Conservation (phyloP, 2,113 vertebrate genomes). For the Willisornis vidua region DNA sequence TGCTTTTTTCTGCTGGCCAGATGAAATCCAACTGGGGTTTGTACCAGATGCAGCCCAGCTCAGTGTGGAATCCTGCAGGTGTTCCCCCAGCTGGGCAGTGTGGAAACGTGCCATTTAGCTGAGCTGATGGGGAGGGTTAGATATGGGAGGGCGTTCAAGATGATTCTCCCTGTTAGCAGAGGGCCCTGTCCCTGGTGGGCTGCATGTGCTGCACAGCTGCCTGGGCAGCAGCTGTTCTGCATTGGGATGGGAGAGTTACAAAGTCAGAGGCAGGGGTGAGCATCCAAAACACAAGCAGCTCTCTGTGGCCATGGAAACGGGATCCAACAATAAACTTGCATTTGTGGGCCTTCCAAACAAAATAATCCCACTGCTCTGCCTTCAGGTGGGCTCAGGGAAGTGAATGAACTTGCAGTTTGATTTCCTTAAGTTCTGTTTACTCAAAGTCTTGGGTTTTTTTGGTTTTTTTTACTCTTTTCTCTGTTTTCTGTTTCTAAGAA, state of each 20-base stretch:
- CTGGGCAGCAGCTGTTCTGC: slow-evolving; percentile 76
- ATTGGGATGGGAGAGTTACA: slow-evolving; percentile 73
- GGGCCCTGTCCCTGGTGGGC: slow-evolving; percentile 74
- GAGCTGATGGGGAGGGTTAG: slow-evolving; percentile 75
- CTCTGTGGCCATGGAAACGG: slow-evolving; percentile 68
- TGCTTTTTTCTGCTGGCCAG: slow-evolving; percentile 73
- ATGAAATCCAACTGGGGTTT: slow-evolving; percentile 68
- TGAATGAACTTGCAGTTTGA: slow-evolving; percentile 57
- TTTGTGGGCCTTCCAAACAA: slow-evolving; percentile 69
- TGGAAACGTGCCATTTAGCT: slow-evolving; percentile 73
- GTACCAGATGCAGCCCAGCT: slow-evolving; percentile 73
- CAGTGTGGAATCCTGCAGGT: slow-evolving; percentile 71
- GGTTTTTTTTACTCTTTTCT: background rate
- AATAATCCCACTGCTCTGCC: slow-evolving; percentile 69
- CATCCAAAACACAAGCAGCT: slow-evolving; percentile 75
- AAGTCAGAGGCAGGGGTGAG: slow-evolving; percentile 70
- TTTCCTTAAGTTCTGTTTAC: slow-evolving; percentile 39
- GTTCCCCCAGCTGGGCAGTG: slow-evolving; percentile 75
- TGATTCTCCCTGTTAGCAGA: slow-evolving; percentile 73
- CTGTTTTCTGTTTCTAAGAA: slow-evolving; percentile 20
- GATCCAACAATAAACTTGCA: slow-evolving; percentile 75
- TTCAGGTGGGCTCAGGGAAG: slow-evolving; percentile 67
- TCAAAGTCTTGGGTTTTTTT: background rate
- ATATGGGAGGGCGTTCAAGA: slow-evolving; percentile 79
- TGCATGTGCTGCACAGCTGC: slow-evolving; percentile 71